Evolutionary conservation across 1,140 invertebrate genomes (phyloP), one percentile per base, ranked within the genome.

Genomic region (Idris sp.): DNA sequence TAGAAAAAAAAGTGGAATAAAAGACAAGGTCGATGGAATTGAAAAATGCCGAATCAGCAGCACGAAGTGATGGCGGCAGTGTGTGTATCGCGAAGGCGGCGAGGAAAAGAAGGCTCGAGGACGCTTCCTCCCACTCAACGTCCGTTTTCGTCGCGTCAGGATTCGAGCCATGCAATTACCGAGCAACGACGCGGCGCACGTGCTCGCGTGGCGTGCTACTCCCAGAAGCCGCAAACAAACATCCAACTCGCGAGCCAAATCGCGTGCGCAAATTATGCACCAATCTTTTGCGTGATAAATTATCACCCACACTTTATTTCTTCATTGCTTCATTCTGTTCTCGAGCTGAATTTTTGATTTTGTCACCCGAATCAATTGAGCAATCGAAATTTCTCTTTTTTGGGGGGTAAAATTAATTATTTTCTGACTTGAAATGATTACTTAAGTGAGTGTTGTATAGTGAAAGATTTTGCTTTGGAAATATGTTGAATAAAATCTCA

Each of bases 1-100:
- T n/a, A n/a, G n/a, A n/a, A n/a, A n/a, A n/a, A n/a, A n/a, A n/a
- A n/a, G n/a, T n/a, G n/a, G n/a, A n/a, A n/a, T n/a, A 43, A 38
- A 61, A 59, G 10, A 19, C 35, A 31, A 49, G 44, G 44, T 49
- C 44, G 58, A 49, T 49, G 31, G n/a, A n/a, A n/a, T n/a, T 26
- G 46, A 51, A 43, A 51, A 51, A 35, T 14, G 48, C 48, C 48
- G 48, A 44, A n/a, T n/a, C n/a, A n/a, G n/a, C n/a, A n/a, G n/a
- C n/a, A n/a, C n/a, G n/a, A n/a, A n/a, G n/a, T n/a, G n/a, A n/a
- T n/a, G n/a, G 11, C 25, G 22, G 33, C n/a, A n/a, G 2, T 30
- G 11, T 16, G 15, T 28, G 33, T 30, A 25, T 25, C 11, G 43
- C 36, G 41, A 33, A 36, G 26, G 26, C 1, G 26, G 7, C 26